These are phyloP conservation scores for Leptinotarsa defecta DNA, from an alignment of 1,140 invertebrate genomes.

Conservation along the genomic window DNA sequence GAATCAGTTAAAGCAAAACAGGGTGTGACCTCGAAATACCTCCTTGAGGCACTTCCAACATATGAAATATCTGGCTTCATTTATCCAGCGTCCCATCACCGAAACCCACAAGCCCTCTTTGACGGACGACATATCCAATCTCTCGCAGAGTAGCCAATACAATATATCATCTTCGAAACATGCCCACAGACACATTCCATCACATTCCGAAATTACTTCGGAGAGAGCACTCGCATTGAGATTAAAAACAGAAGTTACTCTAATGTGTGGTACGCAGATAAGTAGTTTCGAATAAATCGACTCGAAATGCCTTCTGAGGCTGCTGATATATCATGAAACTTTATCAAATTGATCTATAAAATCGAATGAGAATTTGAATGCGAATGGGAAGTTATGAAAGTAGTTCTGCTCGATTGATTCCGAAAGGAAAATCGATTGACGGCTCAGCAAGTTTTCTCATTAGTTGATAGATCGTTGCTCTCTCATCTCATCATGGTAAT, in stretches of 20 bases:
- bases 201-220: background rate
- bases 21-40: background rate
- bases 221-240: background rate
- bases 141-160: background rate
- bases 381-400: background rate
- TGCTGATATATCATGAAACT: slow-evolving; percentile 1
- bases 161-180: background rate
- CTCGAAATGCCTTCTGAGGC: background rate
- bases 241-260: slow-evolving; percentile 3
- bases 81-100: no score
- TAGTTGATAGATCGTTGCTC: background rate
- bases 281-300: slow-evolving; percentile 1
- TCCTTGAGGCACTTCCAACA: background rate
- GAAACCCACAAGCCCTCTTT: background rate
- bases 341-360: slow-evolving; percentile 3
- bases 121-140: background rate
- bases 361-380: background rate
- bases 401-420: slow-evolving; percentile 8
- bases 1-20: background rate
- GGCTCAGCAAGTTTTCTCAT: background rate
- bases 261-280: background rate
- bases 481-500: no score
- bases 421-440: background rate
- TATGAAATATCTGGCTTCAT: no score
- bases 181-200: slow-evolving; percentile 1